Base-by-base conservation (phyloP, 2,888 invertebrate genomes). In the Ophonus ardosiacus region DNA sequence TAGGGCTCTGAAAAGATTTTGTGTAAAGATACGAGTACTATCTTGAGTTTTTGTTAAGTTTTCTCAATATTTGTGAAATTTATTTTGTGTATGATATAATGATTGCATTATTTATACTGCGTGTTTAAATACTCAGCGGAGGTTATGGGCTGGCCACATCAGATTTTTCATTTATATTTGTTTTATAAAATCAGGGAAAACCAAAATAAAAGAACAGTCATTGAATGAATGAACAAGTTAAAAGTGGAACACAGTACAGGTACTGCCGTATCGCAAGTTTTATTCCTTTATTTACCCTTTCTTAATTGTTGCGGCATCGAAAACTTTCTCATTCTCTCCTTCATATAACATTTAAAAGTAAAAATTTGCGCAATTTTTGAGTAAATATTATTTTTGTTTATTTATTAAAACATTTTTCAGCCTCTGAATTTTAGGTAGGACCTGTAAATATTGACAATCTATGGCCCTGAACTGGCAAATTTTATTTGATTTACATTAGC, bases 351-450 rank as follows among this genome's bases (percentile, higher is more conserved):
- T 68, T 68, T 68, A 68, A 61, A 61, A 63, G 63, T n/a, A 24
- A 68, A 68, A 68, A 31, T 68, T 38, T 68, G 38, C 40, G 68
- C 68, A 68, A 68, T n/a, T 38, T 68, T 38, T n/a, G 68, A 15
- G 10, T 65, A 68, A 68, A 68, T 68, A 68, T 38, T 31, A 38
- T 68, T 68, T 63, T 10, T 68, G 15, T 68, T 31, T 38, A 13
- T 38, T 68, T 31, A 68, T 68, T 68, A 68, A 15, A n/a, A 68
- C n/a, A 68, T 38, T 68, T 68, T 15, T 2, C n/a, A 38, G 43
- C 43, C 43, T 51, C 43, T 51, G 43, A 51, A 51, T 51, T 51
- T 51, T 51, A 51, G 43, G 43, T 8, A 51, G 43, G 43, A 51
- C 43, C 43, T 10, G 43, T 13, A 51, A 51, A 51, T 51, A 51